Base-by-base conservation (phyloP, 2,797 vertebrate species). In the Galago senegalensis region DNA sequence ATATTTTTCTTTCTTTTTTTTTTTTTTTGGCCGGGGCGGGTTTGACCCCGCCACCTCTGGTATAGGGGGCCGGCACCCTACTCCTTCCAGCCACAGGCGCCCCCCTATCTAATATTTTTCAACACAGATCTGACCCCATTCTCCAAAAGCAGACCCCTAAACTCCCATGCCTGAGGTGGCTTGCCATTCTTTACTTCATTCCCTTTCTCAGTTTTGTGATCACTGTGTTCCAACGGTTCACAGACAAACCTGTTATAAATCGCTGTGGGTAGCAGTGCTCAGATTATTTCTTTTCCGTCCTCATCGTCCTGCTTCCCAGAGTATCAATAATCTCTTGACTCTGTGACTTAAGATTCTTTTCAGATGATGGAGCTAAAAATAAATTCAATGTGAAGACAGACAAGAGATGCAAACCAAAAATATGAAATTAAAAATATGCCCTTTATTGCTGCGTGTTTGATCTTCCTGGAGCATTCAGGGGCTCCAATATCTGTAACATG, bases 341-440 rank as follows among this genome's bases (percentile, higher is more conserved):
- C 40, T 89, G 20, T 75, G 67, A 67, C 11, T 94, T 34, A 77
- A 82, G 67, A 37, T 73, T 56, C n/a, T 34, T 93, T 94, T 79
- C 61, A n/a, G 34, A 86, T 70, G 34, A 53, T 56, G 13, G 49
- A 67, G 34, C 37, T 87, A 80, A 96, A 96, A 94, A 82, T 46
- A 61, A 90, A 93, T 80, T 92, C 63, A 67, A 70, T 31, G 76
- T 91, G 46, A 40, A 91, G 60, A 83, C 12, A 76, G 17, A 4
- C 58, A 79, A 76, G 88, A 90, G 56, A 96, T 23, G 29, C 17
- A 88, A 95, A 97, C 43, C 40, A n/a, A 34, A 82, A 37, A 37
- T 83, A 80, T 4, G 18, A 87, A 84, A 89, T 77, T 73, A 58
- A 93, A 85, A 91, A 82, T 46, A 73, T 3, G 18, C 8, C 43